Base-by-base conservation (phyloP, 1,140 invertebrate species). In the Drosophila insularis region DNA sequence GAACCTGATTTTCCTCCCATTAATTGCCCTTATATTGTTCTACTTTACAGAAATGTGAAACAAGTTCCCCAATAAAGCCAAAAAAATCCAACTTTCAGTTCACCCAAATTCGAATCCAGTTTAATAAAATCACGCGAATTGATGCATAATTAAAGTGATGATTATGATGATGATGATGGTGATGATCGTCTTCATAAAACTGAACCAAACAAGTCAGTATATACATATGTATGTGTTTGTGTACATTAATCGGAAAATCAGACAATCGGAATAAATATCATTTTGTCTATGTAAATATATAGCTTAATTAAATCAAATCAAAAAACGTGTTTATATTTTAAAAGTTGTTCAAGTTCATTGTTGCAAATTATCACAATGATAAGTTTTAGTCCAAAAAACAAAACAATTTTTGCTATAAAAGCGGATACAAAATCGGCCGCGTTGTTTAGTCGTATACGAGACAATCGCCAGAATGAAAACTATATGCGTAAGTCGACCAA, bases 341-440 rank as follows among this genome's bases (percentile, higher is more conserved):
- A 53, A 68, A 74, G 73, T 80, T 80, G 74, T 74, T 85, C 81
- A 80, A 85, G 81, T 79, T 86, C 81, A 81, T 69, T 56, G 66
- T 78, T 76, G 81, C 81, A 86, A 86, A 86, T 86, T 86, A 86
- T 64, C 64, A 68, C 60, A 46, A 68, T 65, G 68, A 78, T 76
- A 71, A 67, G 60, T 71, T 66, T 58, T 58, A 19, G 10, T 43
- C 23, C 8, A 27, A 55, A 71, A 46, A 27, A 27, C 6, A 27
- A 27, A 27, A 27, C 27, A 4, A 27, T 27, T 56, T 58, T 23
- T 19, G 27, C 63, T 87, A 86, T 86, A 86, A 76, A 86, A 87
- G 60, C 37, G 8, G 8, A 8, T 14, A 23, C 8, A 0, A 21
- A 40, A 10, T 6, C 46, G 17, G 19, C 31, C 63, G 31, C 75